phyloP scores from a whole-genome alignment of 2,888 invertebrate genomes.

The Eubasilissa splendida region DNA sequence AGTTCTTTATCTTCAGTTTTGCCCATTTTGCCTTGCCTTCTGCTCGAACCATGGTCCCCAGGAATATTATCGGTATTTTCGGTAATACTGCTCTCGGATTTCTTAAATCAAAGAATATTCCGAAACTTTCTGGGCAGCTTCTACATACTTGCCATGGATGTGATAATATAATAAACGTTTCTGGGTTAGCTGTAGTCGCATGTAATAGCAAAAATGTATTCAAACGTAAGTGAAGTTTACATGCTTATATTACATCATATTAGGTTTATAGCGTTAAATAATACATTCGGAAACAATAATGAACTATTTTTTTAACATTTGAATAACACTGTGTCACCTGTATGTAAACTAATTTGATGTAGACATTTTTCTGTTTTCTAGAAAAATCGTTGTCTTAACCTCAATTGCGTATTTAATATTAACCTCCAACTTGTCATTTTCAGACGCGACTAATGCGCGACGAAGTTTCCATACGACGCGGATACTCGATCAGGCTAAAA shows the following conservation, averaged over 20 bases:
- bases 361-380: constrained; percentile 3
- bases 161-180: constrained; percentile 64
- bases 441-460: constrained; percentile 59
- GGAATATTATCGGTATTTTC: constrained; percentile 75
- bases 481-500: constrained; percentile 68
- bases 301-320: too few species aligned
- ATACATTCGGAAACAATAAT: too few species aligned
- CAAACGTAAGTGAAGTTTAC: constrained; percentile 70
- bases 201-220: constrained; percentile 65
- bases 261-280: constrained; percentile 56
- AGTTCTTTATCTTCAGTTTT: too few species aligned
- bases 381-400: constrained; percentile 7
- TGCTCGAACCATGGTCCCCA: constrained; percentile 63
- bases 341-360: too few species aligned
- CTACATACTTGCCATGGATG: constrained; percentile 72
- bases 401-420: background rate
- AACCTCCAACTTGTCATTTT: background rate
- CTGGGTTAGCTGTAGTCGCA: constrained; percentile 64
- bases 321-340: too few species aligned
- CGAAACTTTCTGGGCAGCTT: constrained; percentile 70
- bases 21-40: too few species aligned
- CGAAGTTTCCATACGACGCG: constrained; percentile 75
- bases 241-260: constrained; percentile 69
- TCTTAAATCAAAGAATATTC: constrained; percentile 69
- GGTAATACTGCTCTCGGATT: constrained; percentile 73